Evolutionary conservation across 1,140 invertebrate genomes (phyloP).

Genomic region (Pseudomyrmex sp.): DNA sequence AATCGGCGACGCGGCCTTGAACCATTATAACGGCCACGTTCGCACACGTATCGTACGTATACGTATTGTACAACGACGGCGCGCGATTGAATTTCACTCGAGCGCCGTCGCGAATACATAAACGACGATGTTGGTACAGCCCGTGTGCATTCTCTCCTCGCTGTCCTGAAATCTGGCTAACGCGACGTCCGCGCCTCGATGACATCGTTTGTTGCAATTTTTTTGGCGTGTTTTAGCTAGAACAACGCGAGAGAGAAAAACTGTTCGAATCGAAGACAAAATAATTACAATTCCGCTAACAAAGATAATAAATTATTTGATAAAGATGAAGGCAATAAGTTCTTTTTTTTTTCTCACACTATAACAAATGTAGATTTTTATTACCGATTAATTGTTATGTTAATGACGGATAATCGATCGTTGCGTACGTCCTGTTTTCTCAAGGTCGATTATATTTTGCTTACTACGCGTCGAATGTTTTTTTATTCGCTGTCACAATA

Average conservation of each 20-base stretch:
- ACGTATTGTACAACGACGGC: slow-evolving; percentile 1
- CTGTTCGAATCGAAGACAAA: too few relatives aligned
- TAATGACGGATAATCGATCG: neutral
- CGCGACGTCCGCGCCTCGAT: neutral
- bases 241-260: too few relatives aligned
- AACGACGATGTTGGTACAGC: neutral
- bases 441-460: neutral
- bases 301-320: too few relatives aligned
- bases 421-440: neutral
- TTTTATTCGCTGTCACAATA: neutral
- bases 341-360: too few relatives aligned
- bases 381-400: neutral
- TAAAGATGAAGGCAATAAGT: too few relatives aligned
- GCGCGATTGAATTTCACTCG: slow-evolving; percentile 53
- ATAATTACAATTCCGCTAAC: too few relatives aligned
- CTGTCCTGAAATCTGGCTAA: neutral
- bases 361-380: neutral
- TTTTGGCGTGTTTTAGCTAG: neutral
- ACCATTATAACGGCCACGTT: slow-evolving; percentile 42
- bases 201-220: neutral
- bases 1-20: slow-evolving; percentile 65
- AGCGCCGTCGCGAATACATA: slow-evolving; percentile 12
- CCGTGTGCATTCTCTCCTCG: too few relatives aligned
- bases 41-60: neutral
- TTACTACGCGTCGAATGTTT: too few relatives aligned